A percentile compares a stretch with the other conserved stretches of the same genome.
These are phyloP conservation scores for Perca fluviatilis DNA, from an alignment of 2,113 vertebrate genomes.

Conservation along the genomic window DNA sequence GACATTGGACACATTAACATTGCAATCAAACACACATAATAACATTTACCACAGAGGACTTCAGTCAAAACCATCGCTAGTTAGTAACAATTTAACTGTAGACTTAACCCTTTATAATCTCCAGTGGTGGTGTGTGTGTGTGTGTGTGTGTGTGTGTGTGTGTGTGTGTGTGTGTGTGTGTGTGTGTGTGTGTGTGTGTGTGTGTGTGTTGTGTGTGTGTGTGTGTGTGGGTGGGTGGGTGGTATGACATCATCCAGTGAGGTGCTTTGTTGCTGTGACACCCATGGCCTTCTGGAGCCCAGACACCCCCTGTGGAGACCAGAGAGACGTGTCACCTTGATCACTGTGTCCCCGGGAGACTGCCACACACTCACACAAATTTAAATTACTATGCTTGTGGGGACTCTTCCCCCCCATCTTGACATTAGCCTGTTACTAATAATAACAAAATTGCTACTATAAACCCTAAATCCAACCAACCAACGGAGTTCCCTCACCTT, in stretches of 20 bases:
- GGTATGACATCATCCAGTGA: constrained; percentile 60
- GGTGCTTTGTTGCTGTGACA: constrained; percentile 59
- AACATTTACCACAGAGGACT: not conserved
- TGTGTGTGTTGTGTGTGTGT: constrained; percentile 1
- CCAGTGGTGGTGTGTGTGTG: not conserved
- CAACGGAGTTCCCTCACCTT: not conserved
- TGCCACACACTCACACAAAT: constrained; percentile 10
- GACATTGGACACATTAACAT: not conserved
- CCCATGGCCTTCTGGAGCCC: constrained; percentile 70
- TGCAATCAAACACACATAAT: not conserved
- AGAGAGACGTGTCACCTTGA: constrained; percentile 73
- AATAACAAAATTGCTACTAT: not conserved
- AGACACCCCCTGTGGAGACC: constrained; percentile 74
- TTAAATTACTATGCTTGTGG: not conserved
- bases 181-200: constrained; percentile 23
- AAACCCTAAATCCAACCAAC: not conserved
- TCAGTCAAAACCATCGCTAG: not conserved
- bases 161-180: not conserved
- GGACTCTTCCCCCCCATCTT: not conserved
- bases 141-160: constrained; percentile 7
- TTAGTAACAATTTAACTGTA: not conserved
- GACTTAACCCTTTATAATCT: constrained; percentile 44
- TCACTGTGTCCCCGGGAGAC: constrained; percentile 55
- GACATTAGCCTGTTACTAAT: not conserved
- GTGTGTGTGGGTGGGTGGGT: constrained; percentile 13